These are phyloP conservation scores for Drosophila willistoni DNA, from an alignment of 1,140 invertebrate genomes.

Conservation along the genomic window DNA sequence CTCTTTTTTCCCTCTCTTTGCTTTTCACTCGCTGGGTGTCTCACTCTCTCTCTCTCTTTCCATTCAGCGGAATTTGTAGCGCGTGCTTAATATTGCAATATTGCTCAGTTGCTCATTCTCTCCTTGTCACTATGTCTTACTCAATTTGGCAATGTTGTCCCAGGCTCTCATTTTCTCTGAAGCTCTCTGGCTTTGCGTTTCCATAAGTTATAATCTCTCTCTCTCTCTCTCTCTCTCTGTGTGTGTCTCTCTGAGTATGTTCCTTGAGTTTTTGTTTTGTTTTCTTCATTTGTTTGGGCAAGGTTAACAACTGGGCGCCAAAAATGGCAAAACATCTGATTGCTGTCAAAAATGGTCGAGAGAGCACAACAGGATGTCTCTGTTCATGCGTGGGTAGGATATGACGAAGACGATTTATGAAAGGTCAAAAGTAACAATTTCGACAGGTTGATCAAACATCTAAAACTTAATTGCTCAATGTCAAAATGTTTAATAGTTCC, in stretches of 20 bases:
- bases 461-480: neutral
- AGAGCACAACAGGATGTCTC: conserved; percentile 22
- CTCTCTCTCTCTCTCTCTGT: conserved; percentile 21
- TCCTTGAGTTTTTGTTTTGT: conserved; percentile 74
- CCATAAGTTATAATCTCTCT: conserved; percentile 1
- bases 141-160: conserved; percentile 31
- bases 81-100: conserved; percentile 9
- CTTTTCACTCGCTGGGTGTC: conserved; percentile 10
- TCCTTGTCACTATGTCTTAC: neutral
- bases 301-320: conserved; percentile 77
- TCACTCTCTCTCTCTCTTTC: conserved; percentile 26
- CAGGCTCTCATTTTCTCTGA: conserved; percentile 28
- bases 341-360: conserved; percentile 62
- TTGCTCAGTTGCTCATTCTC: conserved; percentile 3
- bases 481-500: neutral
- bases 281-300: conserved; percentile 67
- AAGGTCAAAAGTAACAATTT: conserved; percentile 10
- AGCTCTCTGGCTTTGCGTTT: neutral
- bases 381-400: conserved; percentile 59
- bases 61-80: conserved; percentile 41
- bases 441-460: conserved; percentile 2
- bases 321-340: conserved; percentile 76
- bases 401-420: conserved; percentile 6
- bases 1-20: neutral
- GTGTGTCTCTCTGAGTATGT: conserved; percentile 23